phyloP scores from a whole-genome alignment of 1,140 invertebrate genomes.

The Drosophila mojavensis region DNA sequence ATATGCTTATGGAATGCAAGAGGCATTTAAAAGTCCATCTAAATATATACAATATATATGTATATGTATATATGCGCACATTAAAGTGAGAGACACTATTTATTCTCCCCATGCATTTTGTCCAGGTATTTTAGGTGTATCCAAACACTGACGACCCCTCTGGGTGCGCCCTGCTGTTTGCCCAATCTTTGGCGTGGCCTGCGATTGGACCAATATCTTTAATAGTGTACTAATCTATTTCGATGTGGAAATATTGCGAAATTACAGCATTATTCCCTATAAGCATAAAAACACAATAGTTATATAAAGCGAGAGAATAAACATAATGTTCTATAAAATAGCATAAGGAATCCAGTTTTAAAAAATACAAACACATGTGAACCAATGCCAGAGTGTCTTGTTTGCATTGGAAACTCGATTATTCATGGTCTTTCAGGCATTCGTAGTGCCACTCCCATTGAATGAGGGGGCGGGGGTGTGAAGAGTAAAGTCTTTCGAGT shows the following conservation, averaged over 20 bases:
- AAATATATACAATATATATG: background rate
- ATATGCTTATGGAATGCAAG: constrained; percentile 45
- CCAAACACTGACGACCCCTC: constrained; percentile 41
- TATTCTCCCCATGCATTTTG: constrained; percentile 9
- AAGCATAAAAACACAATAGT: background rate
- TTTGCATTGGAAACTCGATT: too few species aligned
- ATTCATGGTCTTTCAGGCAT: too few species aligned
- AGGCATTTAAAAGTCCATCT: background rate
- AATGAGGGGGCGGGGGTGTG: background rate
- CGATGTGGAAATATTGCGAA: background rate
- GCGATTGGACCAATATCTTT: constrained; percentile 33
- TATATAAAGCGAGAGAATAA: background rate
- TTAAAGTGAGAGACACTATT: background rate
- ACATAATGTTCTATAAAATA: too few species aligned
- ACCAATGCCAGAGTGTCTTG: too few species aligned
- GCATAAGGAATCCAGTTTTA: too few species aligned
- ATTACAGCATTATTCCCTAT: background rate
- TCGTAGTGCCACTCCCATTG: too few species aligned
- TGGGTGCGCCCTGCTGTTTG: constrained; percentile 19
- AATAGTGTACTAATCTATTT: constrained; percentile 28
- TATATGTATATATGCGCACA: background rate
- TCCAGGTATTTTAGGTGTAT: constrained; percentile 45
- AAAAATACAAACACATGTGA: too few species aligned
- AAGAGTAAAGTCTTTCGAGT: constrained; percentile 3
- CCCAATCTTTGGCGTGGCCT: background rate